phyloP scores from a whole-genome alignment of 1,140 invertebrate species.

The Drosophila nigromelanica region DNA sequence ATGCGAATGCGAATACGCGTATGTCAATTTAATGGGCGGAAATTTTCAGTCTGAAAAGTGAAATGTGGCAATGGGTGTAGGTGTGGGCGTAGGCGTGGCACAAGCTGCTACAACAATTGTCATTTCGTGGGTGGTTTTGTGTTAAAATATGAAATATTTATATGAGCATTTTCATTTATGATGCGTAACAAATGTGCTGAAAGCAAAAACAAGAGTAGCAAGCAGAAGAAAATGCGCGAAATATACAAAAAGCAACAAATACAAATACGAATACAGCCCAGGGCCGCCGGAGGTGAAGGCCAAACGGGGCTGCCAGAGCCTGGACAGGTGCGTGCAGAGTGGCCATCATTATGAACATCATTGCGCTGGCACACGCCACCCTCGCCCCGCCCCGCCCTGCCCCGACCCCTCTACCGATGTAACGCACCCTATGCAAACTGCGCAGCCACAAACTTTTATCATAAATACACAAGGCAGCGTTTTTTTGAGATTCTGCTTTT shows the following conservation, averaged over 20 bases:
- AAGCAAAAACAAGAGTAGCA: conserved; percentile 42
- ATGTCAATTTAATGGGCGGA: conserved; percentile 82
- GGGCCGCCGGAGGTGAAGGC: conserved; percentile 53
- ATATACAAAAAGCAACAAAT: not conserved
- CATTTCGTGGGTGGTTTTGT: conserved; percentile 37
- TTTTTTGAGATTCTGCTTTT: conserved; percentile 23
- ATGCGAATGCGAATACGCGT: conserved; percentile 70
- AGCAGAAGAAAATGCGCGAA: too few relatives aligned
- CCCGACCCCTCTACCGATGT: not conserved
- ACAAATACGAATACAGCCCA: conserved; percentile 23
- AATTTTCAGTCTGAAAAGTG: conserved; percentile 57
- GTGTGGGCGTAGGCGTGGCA: conserved; percentile 17
- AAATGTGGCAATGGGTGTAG: conserved; percentile 27
- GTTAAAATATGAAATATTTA: conserved; percentile 79
- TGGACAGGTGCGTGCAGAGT: conserved; percentile 70
- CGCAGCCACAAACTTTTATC: conserved; percentile 62
- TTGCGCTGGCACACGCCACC: conserved; percentile 43
- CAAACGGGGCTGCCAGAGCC: conserved; percentile 17
- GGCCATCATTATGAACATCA: conserved; percentile 73
- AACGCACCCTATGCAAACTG: conserved; percentile 24
- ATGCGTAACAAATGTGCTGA: conserved; percentile 79
- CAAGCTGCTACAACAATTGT: conserved; percentile 35
- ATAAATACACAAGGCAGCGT: conserved; percentile 53
- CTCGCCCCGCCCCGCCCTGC: conserved; percentile 5
- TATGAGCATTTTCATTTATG: conserved; percentile 82